These are phyloP conservation scores for Drosophila kanapiae DNA, from an alignment of 1,140 invertebrate genomes.

Conservation along the genomic window DNA sequence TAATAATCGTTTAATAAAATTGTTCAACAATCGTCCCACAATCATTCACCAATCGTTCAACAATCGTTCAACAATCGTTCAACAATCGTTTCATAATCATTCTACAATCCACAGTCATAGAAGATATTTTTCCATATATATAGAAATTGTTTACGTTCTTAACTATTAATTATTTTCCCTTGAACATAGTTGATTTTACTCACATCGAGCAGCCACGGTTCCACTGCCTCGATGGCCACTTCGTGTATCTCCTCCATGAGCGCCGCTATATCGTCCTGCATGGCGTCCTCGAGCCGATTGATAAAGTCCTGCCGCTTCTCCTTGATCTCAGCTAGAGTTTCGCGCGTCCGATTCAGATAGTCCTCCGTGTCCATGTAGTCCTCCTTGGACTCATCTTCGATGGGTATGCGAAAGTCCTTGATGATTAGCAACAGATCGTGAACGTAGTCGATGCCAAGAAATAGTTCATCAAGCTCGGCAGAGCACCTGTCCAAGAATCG, in stretches of 20 bases:
- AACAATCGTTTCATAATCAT: background rate
- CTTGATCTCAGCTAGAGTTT: constrained; percentile 82
- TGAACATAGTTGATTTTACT: background rate
- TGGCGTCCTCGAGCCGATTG: constrained; percentile 86
- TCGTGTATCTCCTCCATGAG: constrained; percentile 86
- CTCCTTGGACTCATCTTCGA: constrained; percentile 88
- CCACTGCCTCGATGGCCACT: constrained; percentile 85
- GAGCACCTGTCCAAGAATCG: constrained; percentile 89
- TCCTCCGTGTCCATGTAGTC: constrained; percentile 87
- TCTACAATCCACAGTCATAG: no score
- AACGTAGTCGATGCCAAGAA: constrained; percentile 88
- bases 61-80: background rate
- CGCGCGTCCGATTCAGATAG: constrained; percentile 85
- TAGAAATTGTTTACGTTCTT: background rate
- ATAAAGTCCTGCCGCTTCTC: constrained; percentile 86
- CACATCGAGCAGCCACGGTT: constrained; percentile 68
- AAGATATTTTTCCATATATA: no score
- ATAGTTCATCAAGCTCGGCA: constrained; percentile 88
- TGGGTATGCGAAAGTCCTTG: constrained; percentile 89
- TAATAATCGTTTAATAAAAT: background rate
- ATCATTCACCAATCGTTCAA: background rate
- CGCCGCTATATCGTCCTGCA: constrained; percentile 86
- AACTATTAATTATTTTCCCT: background rate
- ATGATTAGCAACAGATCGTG: constrained; percentile 91
- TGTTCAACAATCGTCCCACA: background rate